These are phyloP conservation scores for Lucifuga dentata DNA, from an alignment of 2,113 vertebrate species.

Conservation along the genomic window DNA sequence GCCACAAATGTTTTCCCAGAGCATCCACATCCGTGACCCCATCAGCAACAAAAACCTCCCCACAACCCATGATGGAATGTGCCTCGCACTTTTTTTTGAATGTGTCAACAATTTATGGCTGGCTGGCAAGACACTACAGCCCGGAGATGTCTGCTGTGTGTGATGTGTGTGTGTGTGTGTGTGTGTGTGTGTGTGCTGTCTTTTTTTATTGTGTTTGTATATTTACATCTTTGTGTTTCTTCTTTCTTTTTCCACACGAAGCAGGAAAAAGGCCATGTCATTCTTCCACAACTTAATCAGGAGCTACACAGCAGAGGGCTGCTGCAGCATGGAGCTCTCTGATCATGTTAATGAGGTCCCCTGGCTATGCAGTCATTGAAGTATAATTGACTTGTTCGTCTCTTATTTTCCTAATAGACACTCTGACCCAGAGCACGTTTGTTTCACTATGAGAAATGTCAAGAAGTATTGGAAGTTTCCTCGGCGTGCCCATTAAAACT, in stretches of 20 bases:
- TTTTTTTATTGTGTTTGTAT: slow-evolving; percentile 58
- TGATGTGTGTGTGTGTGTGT: slow-evolving; percentile 27
- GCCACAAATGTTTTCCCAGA: slow-evolving; percentile 88
- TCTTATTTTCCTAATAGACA: slow-evolving; percentile 99
- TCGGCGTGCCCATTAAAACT: slow-evolving; percentile 94
- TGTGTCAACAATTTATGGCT: slow-evolving; percentile 91
- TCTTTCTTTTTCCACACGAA: slow-evolving; percentile 49
- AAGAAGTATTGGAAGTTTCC: slow-evolving; percentile 97
- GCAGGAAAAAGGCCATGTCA: slow-evolving; percentile 89
- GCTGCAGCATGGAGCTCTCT: slow-evolving; percentile 88
- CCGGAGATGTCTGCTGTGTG: slow-evolving; percentile 74
- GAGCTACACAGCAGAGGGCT: slow-evolving; percentile 88
- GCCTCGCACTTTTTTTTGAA: slow-evolving; percentile 86
- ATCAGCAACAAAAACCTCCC: slow-evolving; percentile 86
- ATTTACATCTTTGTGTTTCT: slow-evolving; percentile 61
- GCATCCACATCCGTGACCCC: slow-evolving; percentile 86
- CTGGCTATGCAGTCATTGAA: slow-evolving; percentile 98
- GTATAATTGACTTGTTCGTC: slow-evolving; percentile 99
- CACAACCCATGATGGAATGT: slow-evolving; percentile 79
- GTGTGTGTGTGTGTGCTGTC: slow-evolving; percentile 15
- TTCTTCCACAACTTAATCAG: slow-evolving; percentile 95
- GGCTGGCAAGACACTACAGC: slow-evolving; percentile 83
- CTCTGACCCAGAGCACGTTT: slow-evolving; percentile 93
- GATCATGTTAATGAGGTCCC: slow-evolving; percentile 99
- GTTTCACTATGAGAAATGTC: slow-evolving; percentile 98